Conservation (phyloP, 2,113 vertebrate species). For the Myotis lucifugus region DNA sequence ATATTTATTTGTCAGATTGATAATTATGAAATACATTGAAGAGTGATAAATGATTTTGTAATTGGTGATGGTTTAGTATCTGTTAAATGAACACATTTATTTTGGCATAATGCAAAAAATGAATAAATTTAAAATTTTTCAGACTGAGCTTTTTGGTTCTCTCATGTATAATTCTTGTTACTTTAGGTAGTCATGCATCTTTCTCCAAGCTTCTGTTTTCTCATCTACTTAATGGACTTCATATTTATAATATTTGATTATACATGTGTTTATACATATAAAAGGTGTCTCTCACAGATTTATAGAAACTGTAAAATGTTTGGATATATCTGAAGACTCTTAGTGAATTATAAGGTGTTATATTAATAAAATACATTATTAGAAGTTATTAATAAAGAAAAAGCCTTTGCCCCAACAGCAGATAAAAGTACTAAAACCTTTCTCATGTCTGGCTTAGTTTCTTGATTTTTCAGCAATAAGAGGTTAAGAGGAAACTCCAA, state of each 20-base stretch:
- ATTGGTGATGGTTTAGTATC: neutral
- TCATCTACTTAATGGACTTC: neutral
- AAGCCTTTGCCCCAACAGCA: neutral
- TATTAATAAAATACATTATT: neutral
- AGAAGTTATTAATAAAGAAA: neutral
- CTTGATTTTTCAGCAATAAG: conserved; percentile 20
- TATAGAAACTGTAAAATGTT: neutral
- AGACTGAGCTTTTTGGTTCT: neutral
- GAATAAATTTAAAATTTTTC: neutral
- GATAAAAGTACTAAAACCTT: neutral
- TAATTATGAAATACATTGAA: neutral
- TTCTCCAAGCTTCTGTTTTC: neutral
- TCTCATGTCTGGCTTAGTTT: neutral
- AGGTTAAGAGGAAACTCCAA: neutral
- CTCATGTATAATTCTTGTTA: neutral
- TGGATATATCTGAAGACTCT: neutral
- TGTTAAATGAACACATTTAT: neutral
- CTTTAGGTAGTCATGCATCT: neutral
- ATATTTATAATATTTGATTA: neutral
- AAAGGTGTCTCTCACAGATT: neutral
- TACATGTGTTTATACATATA: neutral
- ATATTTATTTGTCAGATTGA: neutral
- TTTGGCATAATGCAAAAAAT: neutral
- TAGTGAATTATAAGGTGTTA: neutral
- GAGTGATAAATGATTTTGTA: neutral